Evolutionary conservation across 2,888 invertebrate genomes (phyloP).

Genomic region (Leptogaster cylindrica): DNA sequence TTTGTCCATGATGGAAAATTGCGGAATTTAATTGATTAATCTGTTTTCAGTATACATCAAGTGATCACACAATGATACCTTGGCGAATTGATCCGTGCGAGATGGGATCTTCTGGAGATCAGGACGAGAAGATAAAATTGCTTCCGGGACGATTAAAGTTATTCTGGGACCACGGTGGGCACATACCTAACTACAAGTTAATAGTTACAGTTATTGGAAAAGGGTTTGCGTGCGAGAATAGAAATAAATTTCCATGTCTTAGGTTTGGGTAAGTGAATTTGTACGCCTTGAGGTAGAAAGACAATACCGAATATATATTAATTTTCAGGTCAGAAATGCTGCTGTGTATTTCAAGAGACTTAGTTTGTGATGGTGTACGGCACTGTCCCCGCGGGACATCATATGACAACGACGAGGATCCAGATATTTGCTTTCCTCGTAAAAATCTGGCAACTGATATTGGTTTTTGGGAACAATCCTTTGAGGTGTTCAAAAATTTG

Average conservation of each 20-base stretch:
- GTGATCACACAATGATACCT: constrained; percentile 62
- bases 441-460: constrained; percentile 54
- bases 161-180: constrained; percentile 63
- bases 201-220: constrained; percentile 60
- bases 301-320: neutral
- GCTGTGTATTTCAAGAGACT: constrained; percentile 70
- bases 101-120: constrained; percentile 61
- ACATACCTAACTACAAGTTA: constrained; percentile 56
- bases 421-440: constrained; percentile 57
- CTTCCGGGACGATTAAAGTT: constrained; percentile 66
- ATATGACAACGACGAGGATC: constrained; percentile 64
- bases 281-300: neutral
- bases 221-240: constrained; percentile 57
- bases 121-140: constrained; percentile 65
- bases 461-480: constrained; percentile 58
- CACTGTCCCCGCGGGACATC: constrained; percentile 73
- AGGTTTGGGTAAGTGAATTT: constrained; percentile 56
- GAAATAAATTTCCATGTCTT: constrained; percentile 57
- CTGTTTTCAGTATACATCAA: constrained; percentile 47
- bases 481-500: constrained; percentile 59
- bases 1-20: no score
- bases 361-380: constrained; percentile 71
- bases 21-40: no score
- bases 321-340: constrained; percentile 55
- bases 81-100: constrained; percentile 67